phyloP scores from a whole-genome alignment of 30 jellyfish, hydroid and myxozoan genomes.

The Catostylus mosaicus region DNA sequence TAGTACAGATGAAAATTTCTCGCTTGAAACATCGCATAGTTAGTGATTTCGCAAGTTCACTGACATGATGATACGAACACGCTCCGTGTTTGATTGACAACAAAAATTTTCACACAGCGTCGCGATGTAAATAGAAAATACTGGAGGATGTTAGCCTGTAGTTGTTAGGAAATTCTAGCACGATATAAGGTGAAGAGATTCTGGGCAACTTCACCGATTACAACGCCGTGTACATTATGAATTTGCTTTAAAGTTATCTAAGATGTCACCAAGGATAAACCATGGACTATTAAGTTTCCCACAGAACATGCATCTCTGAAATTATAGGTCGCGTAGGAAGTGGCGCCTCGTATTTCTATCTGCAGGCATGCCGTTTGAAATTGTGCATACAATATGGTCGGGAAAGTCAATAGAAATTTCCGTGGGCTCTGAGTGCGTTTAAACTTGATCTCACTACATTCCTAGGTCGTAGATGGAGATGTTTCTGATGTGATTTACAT shows the following conservation, averaged over 20 bases:
- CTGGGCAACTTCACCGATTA: not conserved
- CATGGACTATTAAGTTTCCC: constrained; percentile 36
- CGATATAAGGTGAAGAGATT: not conserved
- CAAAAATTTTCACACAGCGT: not conserved
- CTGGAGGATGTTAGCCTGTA: not conserved
- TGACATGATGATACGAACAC: not conserved
- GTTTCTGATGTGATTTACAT: too few relatives aligned
- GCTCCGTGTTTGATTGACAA: not conserved
- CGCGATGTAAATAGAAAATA: not conserved
- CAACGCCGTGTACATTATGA: not conserved
- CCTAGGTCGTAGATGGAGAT: too few relatives aligned
- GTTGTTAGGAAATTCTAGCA: not conserved
- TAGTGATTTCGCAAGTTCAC: too few relatives aligned
- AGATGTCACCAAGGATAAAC: constrained; percentile 21
- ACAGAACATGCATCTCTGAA: constrained; percentile 37
- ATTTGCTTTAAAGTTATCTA: constrained; percentile 16
- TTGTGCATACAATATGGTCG: constrained; percentile 14
- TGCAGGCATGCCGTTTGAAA: constrained; percentile 45
- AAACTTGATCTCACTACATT: too few relatives aligned
- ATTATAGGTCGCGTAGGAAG: constrained; percentile 58
- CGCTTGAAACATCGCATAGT: too few relatives aligned
- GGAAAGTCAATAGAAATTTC: not conserved
- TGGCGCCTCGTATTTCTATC: constrained; percentile 21
- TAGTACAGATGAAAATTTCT: too few relatives aligned
- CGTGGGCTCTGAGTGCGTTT: too few relatives aligned